Evolutionary conservation across 2,888 invertebrate genomes (phyloP), one percentile per base, ranked within the genome.

Genomic region (Synanthedon formicaeformis): DNA sequence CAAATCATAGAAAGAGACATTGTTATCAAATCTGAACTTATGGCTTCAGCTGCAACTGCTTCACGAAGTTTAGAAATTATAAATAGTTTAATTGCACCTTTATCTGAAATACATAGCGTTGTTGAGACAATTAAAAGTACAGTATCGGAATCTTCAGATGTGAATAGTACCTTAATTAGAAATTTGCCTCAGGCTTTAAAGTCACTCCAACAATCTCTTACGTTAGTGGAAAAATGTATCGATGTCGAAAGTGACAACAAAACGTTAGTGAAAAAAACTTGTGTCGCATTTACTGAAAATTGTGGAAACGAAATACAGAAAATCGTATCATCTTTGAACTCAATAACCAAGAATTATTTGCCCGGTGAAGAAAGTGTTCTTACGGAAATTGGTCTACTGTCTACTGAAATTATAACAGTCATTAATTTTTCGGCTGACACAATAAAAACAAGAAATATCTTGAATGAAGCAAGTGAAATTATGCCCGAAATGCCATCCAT

Each of bases 251-350:
- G 90, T 60, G 90, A 90, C 41, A 91, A 90, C 11, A 90, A 90
- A 53, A 92, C 92, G 0, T 75, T 93, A 8, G 91, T 92, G 1
- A 92, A 92, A 66, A 89, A 90, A 65, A 92, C 92, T 0, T 92
- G 92, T 68, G 88, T 90, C 12, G 91, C 91, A 60, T 89, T 92
- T 55, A 80, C 93, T 54, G 90, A 91, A 61, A 89, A 84, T 23
- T 89, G 90, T 54, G 89, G 90, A 3, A 75, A 80, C 50, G 85
- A 90, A 57, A 75, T 92, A 58, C 85, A 90, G 51, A 81, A 87
- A 50, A 76, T 89, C 4, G 75, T 92, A 51, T 80, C 85, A 13
- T 81, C 89, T 58, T 67, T 85, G 2, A 71, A 62, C 56, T 60
- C 59, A 14, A 71, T 92, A 0, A 88, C 89, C 57, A 75, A 81